A percentile compares a stretch with the other conserved stretches of the same genome.
Evolutionary conservation across 2,888 invertebrate species (phyloP).

Genomic region (Nasonia oneida): DNA sequence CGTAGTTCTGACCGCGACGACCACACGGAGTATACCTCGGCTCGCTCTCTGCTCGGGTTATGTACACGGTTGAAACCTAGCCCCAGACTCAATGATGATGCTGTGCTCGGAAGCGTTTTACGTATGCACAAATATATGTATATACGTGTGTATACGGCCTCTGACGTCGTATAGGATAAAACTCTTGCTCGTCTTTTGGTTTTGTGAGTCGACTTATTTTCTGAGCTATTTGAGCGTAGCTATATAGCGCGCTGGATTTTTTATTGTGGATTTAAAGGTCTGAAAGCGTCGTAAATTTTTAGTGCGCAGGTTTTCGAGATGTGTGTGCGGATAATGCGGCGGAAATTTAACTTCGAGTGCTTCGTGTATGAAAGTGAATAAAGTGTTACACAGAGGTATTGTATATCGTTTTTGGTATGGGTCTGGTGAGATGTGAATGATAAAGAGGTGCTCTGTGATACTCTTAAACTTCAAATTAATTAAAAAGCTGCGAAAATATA

Average conservation of each 20-base stretch:
- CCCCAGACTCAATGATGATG: not conserved
- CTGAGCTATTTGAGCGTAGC: not conserved
- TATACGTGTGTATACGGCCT: not conserved
- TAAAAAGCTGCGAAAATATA: not conserved
- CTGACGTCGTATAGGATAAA: not conserved
- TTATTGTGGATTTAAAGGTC: not conserved
- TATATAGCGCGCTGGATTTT: not conserved
- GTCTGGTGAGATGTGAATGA: too few relatives aligned
- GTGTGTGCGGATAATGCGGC: not conserved
- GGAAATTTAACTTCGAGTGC: not conserved
- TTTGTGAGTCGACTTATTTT: not conserved
- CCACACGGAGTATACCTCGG: not conserved
- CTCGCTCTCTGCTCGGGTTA: too few relatives aligned
- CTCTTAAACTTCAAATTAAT: not conserved
- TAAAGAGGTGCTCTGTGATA: too few relatives aligned
- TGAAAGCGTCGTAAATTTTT: conserved; percentile 1
- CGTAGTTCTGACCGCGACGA: conserved; percentile 22
- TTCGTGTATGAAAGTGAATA: not conserved
- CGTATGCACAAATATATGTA: not conserved
- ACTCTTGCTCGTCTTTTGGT: not conserved
- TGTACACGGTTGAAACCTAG: not conserved
- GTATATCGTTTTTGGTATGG: too few relatives aligned
- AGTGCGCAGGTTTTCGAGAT: not conserved
- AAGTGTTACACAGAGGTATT: not conserved
- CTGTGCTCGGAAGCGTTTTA: not conserved